Conservation (phyloP, 2,113 vertebrate species). For the Carollia perspicillata region DNA sequence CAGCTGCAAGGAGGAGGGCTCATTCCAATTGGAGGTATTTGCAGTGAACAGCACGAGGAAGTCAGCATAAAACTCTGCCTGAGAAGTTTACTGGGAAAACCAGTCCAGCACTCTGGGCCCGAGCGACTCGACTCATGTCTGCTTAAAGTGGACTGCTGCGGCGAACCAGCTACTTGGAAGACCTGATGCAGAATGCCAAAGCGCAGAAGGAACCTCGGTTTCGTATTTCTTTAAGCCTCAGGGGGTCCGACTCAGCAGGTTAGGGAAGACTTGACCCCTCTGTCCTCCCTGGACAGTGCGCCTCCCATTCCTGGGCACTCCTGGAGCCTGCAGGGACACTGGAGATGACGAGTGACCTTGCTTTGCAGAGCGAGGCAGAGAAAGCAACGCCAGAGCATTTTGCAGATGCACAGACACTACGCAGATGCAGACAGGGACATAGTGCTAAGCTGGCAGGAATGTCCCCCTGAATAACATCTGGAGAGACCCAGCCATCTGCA, state of each 20-base stretch:
- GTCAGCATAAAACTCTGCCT: background rate
- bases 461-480: background rate
- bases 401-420: background rate
- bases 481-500: background rate
- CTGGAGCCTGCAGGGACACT: too few species aligned
- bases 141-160: background rate
- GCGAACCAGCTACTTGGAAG: background rate
- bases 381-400: background rate
- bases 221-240: background rate
- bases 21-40: background rate
- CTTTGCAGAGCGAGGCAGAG: background rate
- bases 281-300: accelerated
- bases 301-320: background rate
- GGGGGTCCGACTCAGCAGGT: background rate
- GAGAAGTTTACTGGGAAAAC: background rate
- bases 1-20: background rate
- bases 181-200: background rate
- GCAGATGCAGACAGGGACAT: accelerated
- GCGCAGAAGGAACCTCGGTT: background rate
- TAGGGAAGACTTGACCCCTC: background rate
- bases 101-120: background rate
- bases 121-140: background rate
- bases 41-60: accelerated
- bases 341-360: background rate
- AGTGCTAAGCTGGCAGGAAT: background rate